Percentiles rank a stretch among this genome's conserved stretches.
Evolutionary conservation across 1,140 invertebrate genomes (phyloP).

Genomic region (Solen grandis): DNA sequence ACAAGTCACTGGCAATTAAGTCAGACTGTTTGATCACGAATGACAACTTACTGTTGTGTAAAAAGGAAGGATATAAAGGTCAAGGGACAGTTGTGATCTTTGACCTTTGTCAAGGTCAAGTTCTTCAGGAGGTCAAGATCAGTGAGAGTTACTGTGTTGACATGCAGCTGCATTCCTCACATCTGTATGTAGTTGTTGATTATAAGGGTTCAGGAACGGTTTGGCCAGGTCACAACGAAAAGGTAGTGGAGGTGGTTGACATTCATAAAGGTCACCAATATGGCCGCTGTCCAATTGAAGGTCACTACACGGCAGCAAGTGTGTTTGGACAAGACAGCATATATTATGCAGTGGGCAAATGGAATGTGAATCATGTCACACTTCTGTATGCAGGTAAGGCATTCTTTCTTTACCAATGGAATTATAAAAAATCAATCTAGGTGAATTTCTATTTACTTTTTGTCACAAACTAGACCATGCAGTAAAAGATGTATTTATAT

Average conservation of each 20-base stretch:
- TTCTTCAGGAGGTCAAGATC: not conserved
- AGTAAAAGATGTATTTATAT: too few relatives aligned
- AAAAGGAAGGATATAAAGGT: not conserved
- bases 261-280: too few relatives aligned
- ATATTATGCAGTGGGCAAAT: conserved; percentile 27
- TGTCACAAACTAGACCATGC: too few relatives aligned
- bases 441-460: too few relatives aligned
- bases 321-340: conserved; percentile 19
- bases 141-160: conserved; percentile 17
- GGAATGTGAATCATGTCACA: conserved; percentile 4
- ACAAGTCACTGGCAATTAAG: not conserved
- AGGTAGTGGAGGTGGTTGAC: too few relatives aligned
- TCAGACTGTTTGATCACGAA: not conserved
- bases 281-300: too few relatives aligned
- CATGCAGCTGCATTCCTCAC: conserved; percentile 10
- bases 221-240: too few relatives aligned
- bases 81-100: conserved; percentile 24
- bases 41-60: conserved; percentile 8
- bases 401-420: not conserved
- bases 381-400: conserved; percentile 36
- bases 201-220: not conserved
- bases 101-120: not conserved
- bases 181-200: conserved; percentile 14
- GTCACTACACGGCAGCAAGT: not conserved
- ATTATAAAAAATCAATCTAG: not conserved